Percentiles rank a stretch among this genome's conserved stretches.
phyloP scores from a whole-genome alignment of 1,140 invertebrate genomes.

The Zaprionus vittiger region DNA sequence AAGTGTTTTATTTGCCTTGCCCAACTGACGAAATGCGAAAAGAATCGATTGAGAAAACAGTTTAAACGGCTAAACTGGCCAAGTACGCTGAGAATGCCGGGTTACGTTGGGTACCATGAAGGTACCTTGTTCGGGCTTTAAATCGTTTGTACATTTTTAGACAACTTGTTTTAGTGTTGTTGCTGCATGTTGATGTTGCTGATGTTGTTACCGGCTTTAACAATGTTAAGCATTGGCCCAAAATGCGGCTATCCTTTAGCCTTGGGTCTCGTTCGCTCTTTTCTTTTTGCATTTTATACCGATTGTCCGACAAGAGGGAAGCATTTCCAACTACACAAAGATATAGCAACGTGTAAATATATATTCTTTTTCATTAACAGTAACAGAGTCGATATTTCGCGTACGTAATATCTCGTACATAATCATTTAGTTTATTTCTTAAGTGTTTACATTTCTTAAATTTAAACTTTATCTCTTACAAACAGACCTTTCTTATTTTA shows the following conservation, averaged over 20 bases:
- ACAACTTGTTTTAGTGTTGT: conserved; percentile 22
- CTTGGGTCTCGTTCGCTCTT: not conserved
- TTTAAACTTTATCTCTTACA: too few relatives aligned
- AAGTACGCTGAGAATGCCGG: not conserved
- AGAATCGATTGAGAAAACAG: conserved; percentile 24
- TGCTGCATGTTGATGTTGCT: conserved; percentile 13
- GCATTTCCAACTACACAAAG: too few relatives aligned
- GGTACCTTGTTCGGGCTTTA: conserved; percentile 27
- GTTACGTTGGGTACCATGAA: not conserved
- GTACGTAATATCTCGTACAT: too few relatives aligned
- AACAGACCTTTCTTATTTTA: not conserved
- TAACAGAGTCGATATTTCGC: too few relatives aligned
- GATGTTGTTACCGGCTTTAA: conserved; percentile 26
- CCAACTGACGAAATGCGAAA: conserved; percentile 1
- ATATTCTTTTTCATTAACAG: too few relatives aligned
- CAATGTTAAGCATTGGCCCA: conserved; percentile 30
- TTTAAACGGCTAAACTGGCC: conserved; percentile 20
- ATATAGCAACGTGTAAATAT: too few relatives aligned
- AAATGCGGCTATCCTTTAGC: conserved; percentile 20
- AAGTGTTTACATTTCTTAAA: too few relatives aligned
- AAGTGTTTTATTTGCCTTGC: conserved; percentile 1
- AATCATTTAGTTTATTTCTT: too few relatives aligned
- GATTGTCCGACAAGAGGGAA: too few relatives aligned
- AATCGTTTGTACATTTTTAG: conserved; percentile 49
- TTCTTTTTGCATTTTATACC: too few relatives aligned